phyloP scores from a whole-genome alignment of 1,140 invertebrate genomes.

The Platyscapa corneri region DNA sequence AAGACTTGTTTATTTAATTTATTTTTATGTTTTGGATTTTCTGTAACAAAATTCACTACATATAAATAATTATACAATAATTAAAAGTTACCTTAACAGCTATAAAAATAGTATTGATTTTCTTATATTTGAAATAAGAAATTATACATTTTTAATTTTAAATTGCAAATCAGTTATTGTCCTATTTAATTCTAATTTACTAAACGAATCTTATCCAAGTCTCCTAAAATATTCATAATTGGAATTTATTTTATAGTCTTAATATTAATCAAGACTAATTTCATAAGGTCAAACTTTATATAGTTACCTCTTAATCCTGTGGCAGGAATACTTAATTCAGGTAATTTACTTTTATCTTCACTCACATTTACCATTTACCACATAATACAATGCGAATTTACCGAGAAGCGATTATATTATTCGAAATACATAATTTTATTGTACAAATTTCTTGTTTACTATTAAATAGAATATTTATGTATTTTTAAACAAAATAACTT shows the following conservation, averaged over 20 bases:
- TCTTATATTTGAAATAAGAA: neutral
- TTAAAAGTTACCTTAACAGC: neutral
- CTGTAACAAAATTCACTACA: neutral
- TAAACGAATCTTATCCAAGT: neutral
- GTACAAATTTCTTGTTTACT: constrained; percentile 19
- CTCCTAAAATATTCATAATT: neutral
- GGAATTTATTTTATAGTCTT: neutral
- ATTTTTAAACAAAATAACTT: constrained; percentile 20
- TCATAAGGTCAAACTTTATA: constrained; percentile 1
- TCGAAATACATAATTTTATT: constrained; percentile 1
- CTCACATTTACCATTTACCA: constrained; percentile 4
- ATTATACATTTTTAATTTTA: neutral
- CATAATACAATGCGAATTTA: neutral
- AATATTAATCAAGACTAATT: neutral
- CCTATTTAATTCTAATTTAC: neutral
- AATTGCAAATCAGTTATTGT: neutral
- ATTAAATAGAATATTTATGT: constrained; percentile 36
- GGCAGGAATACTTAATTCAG: constrained; percentile 29
- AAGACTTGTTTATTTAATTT: neutral
- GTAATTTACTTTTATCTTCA: constrained; percentile 36
- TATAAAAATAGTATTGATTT: neutral
- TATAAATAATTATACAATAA: neutral
- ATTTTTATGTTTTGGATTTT: neutral
- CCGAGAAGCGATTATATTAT: constrained; percentile 14
- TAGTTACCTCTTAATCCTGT: constrained; percentile 50